A percentile compares a stretch with the other conserved stretches of the same genome.
These are phyloP conservation scores for Drepana falcataria DNA, from an alignment of 2,888 invertebrate species.

Conservation along the genomic window DNA sequence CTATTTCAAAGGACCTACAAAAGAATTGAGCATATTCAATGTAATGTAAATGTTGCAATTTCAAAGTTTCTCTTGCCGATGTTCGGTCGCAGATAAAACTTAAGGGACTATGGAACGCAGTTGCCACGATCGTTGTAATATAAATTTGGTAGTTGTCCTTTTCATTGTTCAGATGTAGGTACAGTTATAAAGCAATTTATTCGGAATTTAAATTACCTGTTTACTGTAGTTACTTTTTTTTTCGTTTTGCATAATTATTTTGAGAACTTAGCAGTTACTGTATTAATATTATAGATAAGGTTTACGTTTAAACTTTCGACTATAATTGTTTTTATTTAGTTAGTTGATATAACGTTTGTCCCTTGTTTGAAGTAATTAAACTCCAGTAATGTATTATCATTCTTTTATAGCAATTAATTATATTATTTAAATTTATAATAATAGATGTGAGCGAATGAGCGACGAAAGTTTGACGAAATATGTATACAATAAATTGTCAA, in stretches of 20 bases:
- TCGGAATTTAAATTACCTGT: conserved; percentile 25
- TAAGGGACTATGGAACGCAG: conserved; percentile 11
- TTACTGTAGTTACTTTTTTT: conserved; percentile 15
- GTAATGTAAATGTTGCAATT: background rate
- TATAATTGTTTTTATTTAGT: no score
- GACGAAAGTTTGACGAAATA: no score
- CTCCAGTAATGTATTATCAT: no score
- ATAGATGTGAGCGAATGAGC: no score
- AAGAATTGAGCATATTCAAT: background rate
- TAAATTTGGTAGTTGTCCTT: conserved; percentile 12
- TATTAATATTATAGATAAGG: background rate
- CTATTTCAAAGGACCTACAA: no score
- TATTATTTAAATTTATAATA: no score
- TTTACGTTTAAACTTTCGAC: no score
- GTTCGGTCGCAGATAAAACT: background rate
- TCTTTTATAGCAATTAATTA: no score
- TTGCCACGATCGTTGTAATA: conserved; percentile 14
- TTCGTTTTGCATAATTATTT: conserved; percentile 25
- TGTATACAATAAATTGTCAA: no score
- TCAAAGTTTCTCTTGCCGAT: background rate
- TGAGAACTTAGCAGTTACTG: conserved; percentile 6
- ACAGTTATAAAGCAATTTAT: conserved; percentile 29
- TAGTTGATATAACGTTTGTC: no score
- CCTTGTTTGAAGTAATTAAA: no score
- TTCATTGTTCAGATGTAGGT: conserved; percentile 12